Base-by-base conservation (phyloP, 2,113 vertebrate species). In the Pangasianodon gigas region DNA sequence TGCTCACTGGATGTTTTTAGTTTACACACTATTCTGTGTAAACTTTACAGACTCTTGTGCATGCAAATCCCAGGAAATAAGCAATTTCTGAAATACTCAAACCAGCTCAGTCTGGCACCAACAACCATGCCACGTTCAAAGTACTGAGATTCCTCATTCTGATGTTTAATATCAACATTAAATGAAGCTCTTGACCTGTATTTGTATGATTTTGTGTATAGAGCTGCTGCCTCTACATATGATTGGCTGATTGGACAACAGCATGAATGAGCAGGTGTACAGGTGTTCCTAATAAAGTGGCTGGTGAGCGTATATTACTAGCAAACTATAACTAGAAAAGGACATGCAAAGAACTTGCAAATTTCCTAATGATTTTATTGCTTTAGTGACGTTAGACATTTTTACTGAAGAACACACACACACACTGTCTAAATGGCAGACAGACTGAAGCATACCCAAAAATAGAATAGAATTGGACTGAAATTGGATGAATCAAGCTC, bases 321-420 rank as follows among this genome's bases (percentile, higher is more conserved):
- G 13, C 46, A 13, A 79, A 29, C 24, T 48, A 5, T 29, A 29
- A 26, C 3, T 44, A 10, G 18, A 10, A 24, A 75, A 29, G 13
- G 41, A 46, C 41, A 41, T 16, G 24, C 18, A 7, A 71, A 71
- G 32, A 37, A 69, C 62, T 8, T 65, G 26, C 1, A n/a, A 67
- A n/a, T 29, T n/a, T n/a, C 24, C 1, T n/a, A 67, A 67, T 10
- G 9, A 67, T 51, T 81, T 4, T 29, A 81, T 37, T 46, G 16
- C 84, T 86, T 86, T 37, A 52, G 18, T 26, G 32, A 3, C 13
- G 56, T 37, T 37, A 60, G 11, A 41, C 32, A 52, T 21, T 8
- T 52, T 37, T 52, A 10, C 48, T n/a, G 7, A 29, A 51, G 8
- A 32, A 77, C 75, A 92, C 74, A 80, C 81, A 79, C 81, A 85